Evolutionary conservation across 2,888 invertebrate species (phyloP).

Genomic region (Polydrusus cervinus): DNA sequence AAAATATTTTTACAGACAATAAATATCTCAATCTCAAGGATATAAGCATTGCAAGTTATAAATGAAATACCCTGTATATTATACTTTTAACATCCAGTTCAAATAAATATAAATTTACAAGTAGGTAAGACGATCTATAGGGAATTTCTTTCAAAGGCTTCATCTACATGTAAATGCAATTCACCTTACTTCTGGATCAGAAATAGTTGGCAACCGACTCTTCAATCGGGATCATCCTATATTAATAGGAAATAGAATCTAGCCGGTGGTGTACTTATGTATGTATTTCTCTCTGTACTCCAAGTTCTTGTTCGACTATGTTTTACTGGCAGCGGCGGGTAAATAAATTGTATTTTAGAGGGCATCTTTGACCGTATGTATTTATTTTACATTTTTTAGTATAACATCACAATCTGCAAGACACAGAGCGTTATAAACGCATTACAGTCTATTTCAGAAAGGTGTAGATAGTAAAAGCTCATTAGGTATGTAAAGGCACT

Average conservation of each 20-base stretch:
- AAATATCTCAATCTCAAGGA: too few relatives aligned
- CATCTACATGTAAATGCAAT: conserved; percentile 71
- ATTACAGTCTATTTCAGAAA: too few relatives aligned
- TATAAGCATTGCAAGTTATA: too few relatives aligned
- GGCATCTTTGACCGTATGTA: not conserved
- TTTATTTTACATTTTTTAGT: too few relatives aligned
- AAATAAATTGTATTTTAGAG: not conserved
- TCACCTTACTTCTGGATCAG: conserved; percentile 63
- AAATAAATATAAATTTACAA: conserved; percentile 23
- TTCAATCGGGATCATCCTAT: conserved; percentile 64
- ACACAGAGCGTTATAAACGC: too few relatives aligned
- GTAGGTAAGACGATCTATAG: conserved; percentile 30
- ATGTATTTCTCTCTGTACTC: conserved; percentile 16
- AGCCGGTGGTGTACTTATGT: conserved; percentile 13
- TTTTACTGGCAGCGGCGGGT: not conserved
- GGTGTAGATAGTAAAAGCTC: too few relatives aligned
- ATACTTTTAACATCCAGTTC: conserved; percentile 4
- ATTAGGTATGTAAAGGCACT: too few relatives aligned
- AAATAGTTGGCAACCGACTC: conserved; percentile 64
- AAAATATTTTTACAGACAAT: too few relatives aligned
- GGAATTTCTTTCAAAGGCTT: conserved; percentile 47
- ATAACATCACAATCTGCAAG: too few relatives aligned
- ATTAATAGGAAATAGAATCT: conserved; percentile 61
- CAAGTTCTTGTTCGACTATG: conserved; percentile 12
- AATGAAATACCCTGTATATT: too few relatives aligned